phyloP scores from a whole-genome alignment of 2,888 invertebrate genomes.

The Erynnis tages region DNA sequence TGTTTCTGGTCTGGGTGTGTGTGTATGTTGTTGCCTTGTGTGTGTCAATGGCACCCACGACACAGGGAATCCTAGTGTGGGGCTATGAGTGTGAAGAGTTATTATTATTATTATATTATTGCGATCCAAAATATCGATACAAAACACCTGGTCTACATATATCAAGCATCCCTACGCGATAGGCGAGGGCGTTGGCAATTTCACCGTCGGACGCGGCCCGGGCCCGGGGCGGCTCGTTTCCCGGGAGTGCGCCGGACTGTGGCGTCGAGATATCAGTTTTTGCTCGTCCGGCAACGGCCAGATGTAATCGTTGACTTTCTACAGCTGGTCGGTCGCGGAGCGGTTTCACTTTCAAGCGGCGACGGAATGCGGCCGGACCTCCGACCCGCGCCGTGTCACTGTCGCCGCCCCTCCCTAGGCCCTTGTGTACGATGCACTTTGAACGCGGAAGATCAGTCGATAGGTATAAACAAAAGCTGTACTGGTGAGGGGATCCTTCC shows the following conservation, averaged over 20 bases:
- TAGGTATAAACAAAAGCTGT: too few relatives aligned
- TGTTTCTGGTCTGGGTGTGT: too few relatives aligned
- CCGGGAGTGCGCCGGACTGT: constrained; percentile 72
- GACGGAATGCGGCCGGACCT: constrained; percentile 78
- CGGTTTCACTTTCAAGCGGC: constrained; percentile 79
- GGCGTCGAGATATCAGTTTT: constrained; percentile 65
- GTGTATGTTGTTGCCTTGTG: too few relatives aligned
- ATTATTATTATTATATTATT: too few relatives aligned
- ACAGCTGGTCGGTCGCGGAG: constrained; percentile 65
- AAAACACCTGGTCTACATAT: too few relatives aligned
- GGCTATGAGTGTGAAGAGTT: too few relatives aligned
- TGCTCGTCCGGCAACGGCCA: constrained; percentile 48
- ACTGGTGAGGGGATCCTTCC: too few relatives aligned
- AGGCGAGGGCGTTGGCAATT: constrained; percentile 63
- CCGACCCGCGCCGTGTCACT: constrained; percentile 61
- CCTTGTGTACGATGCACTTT: constrained; percentile 18
- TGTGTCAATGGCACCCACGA: too few relatives aligned
- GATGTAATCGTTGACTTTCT: constrained; percentile 77
- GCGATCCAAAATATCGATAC: too few relatives aligned
- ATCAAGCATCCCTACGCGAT: too few relatives aligned
- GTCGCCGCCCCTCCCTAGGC: constrained; percentile 37
- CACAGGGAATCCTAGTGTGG: too few relatives aligned
- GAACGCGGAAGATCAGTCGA: constrained; percentile 3
- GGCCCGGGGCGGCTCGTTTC: constrained; percentile 67
- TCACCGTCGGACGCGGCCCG: constrained; percentile 57